Conservation (phyloP, 2,797 vertebrate genomes). For the Falco rusticolus region DNA sequence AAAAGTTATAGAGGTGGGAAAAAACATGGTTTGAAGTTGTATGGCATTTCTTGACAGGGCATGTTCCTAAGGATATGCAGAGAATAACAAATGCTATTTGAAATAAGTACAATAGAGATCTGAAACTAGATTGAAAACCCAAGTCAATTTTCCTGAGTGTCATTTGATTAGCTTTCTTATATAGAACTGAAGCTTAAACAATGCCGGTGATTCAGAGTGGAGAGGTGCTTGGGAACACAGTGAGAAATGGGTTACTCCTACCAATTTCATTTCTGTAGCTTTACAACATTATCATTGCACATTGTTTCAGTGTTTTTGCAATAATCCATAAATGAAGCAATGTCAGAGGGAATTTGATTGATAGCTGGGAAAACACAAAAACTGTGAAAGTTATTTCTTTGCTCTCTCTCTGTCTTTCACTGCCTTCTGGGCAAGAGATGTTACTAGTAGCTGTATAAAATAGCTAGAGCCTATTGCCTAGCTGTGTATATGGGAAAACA, state of each 20-base stretch:
- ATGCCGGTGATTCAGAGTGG: slow-evolving; percentile 67
- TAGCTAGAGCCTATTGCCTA: background rate
- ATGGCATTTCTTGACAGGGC: slow-evolving; percentile 76
- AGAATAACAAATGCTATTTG: slow-evolving; percentile 80
- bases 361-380: slow-evolving; percentile 59
- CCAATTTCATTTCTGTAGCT: slow-evolving; percentile 73
- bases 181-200: slow-evolving; percentile 78
- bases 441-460: slow-evolving; percentile 6
- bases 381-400: slow-evolving; percentile 64
- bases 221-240: slow-evolving; percentile 69
- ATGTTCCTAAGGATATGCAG: slow-evolving; percentile 80
- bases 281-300: slow-evolving; percentile 75
- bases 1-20: slow-evolving; percentile 79
- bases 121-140: slow-evolving; percentile 79
- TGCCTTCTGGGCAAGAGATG: slow-evolving; percentile 51
- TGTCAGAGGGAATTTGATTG: slow-evolving; percentile 75
- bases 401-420: slow-evolving; percentile 39
- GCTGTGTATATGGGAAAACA: background rate
- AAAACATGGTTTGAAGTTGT: slow-evolving; percentile 79
- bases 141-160: slow-evolving; percentile 80
- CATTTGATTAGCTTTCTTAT: slow-evolving; percentile 79
- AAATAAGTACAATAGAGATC: slow-evolving; percentile 79
- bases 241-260: slow-evolving; percentile 76
- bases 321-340: slow-evolving; percentile 79
- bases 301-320: slow-evolving; percentile 75